Evolutionary conservation across 1,140 invertebrate species (phyloP).

Genomic region (Drosophila murphyi): DNA sequence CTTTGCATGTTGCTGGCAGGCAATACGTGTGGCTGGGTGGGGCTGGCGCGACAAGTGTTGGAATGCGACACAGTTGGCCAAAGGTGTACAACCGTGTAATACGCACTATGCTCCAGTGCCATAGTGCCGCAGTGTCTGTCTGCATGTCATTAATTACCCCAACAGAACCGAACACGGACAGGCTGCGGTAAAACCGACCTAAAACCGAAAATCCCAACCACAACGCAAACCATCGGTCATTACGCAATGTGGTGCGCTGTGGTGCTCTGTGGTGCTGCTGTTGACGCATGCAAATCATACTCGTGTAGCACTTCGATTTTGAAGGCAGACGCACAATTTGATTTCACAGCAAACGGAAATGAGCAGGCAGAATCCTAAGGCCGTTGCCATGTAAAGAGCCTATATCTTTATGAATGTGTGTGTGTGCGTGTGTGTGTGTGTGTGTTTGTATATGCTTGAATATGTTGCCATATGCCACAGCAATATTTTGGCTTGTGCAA

Average conservation of each 20-base stretch:
- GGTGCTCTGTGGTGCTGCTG: background rate
- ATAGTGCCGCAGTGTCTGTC: background rate
- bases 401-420: background rate
- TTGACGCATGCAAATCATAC: conserved; percentile 68
- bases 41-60: conserved; percentile 59
- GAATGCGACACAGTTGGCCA: background rate
- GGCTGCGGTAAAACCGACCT: conserved; percentile 56
- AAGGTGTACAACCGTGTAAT: conserved; percentile 13
- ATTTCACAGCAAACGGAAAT: conserved; percentile 57
- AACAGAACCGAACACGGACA: conserved; percentile 6
- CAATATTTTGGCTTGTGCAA: conserved; percentile 69
- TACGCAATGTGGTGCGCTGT: background rate
- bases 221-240: conserved; percentile 35
- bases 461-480: conserved; percentile 59
- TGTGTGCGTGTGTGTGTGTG: background rate
- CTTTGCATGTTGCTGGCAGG: conserved; percentile 67
- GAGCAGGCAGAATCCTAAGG: conserved; percentile 52
- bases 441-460: conserved; percentile 10
- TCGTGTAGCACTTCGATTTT: conserved; percentile 58
- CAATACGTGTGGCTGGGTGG: conserved; percentile 4
- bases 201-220: conserved; percentile 44
- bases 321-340: conserved; percentile 37
- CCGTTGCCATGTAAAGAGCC: conserved; percentile 28
- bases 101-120: background rate
- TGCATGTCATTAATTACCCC: conserved; percentile 73